Base-by-base conservation (phyloP, 2,797 vertebrate genomes). In the Octomys mimax region DNA sequence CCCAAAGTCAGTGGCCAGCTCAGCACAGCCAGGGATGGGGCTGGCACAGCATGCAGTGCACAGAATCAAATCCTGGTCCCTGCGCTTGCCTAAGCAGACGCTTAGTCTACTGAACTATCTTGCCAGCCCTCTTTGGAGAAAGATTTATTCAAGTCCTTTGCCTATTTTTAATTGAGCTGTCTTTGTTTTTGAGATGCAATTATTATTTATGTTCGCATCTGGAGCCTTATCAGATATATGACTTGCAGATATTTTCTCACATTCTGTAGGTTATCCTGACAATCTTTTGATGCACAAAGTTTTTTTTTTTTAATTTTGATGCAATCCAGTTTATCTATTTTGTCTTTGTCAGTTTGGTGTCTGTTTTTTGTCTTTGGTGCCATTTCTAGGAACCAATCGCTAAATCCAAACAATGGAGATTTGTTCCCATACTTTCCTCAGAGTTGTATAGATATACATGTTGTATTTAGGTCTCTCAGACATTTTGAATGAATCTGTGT, bases 131-230 rank as follows among this genome's bases (percentile, higher is more conserved):
- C 39, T 86, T 92, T 83, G 24, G 19, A 87, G 46, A 94, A 75
- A 84, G 73, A 78, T 68, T 39, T 91, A 26, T 91, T 88, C 6
- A 78, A 81, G 28, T 62, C 36, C 28, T 78, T 87, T 93, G 49
- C 7, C 54, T 31, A 46, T 71, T 92, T 81, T 83, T 88, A 52
- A 70, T 81, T 91, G 22, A 31, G 22, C 49, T 84, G 26, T 89
- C 84, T 79, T 96, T 82, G 54, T 78, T 54, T 13, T 84, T 89
- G 71, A 86, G 52, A 33, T 91, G 36, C 64, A 92, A 88, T 19
- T 66, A 93, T 62, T 94, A 33, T 81, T 96, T 61, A 59, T 86
- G 46, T 70, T 75, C 54, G 80, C 62, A 52, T 92, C 36, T 88
- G 77, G 6, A 49, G 80, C 28, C 22, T 88, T 88, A 94, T 70